phyloP scores from a whole-genome alignment of 2,113 vertebrate species.

The Elanoides forficatus region DNA sequence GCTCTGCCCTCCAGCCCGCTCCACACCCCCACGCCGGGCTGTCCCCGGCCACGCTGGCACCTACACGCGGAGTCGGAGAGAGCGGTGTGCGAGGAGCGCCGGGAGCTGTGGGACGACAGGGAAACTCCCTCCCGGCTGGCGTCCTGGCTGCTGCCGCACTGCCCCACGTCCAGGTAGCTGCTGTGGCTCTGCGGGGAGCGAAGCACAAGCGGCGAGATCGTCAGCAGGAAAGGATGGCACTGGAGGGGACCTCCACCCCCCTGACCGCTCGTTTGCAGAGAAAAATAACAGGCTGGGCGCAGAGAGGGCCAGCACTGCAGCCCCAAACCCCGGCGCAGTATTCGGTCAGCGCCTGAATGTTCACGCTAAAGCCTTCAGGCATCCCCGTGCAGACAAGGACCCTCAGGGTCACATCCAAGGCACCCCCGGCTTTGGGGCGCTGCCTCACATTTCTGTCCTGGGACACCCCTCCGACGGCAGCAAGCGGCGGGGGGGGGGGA shows the following conservation, averaged over 20 bases:
- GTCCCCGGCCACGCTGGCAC: background rate
- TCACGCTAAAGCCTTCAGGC: background rate
- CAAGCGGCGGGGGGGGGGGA: accelerated
- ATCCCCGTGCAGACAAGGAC: background rate
- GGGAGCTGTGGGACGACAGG: slow-evolving; percentile 77
- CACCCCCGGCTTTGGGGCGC: background rate
- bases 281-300: background rate
- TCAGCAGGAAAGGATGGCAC: background rate
- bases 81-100: slow-evolving; percentile 74
- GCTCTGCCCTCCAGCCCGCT: background rate
- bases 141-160: slow-evolving; percentile 55
- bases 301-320: background rate
- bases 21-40: accelerated
- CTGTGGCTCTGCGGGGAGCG: slow-evolving; percentile 69
- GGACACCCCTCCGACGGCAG: background rate
- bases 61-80: slow-evolving; percentile 80
- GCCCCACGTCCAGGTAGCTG: slow-evolving; percentile 73
- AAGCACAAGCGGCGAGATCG: accelerated
- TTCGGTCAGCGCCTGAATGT: accelerated
- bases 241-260: too few relatives aligned
- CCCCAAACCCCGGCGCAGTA: accelerated
- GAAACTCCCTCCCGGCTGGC: slow-evolving; percentile 73
- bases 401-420: background rate
- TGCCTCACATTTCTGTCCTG: background rate
- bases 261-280: accelerated